A percentile compares a stretch with the other conserved stretches of the same genome.
phyloP scores from a whole-genome alignment of 2,113 vertebrate genomes.

The Melanerpes formicivorus region DNA sequence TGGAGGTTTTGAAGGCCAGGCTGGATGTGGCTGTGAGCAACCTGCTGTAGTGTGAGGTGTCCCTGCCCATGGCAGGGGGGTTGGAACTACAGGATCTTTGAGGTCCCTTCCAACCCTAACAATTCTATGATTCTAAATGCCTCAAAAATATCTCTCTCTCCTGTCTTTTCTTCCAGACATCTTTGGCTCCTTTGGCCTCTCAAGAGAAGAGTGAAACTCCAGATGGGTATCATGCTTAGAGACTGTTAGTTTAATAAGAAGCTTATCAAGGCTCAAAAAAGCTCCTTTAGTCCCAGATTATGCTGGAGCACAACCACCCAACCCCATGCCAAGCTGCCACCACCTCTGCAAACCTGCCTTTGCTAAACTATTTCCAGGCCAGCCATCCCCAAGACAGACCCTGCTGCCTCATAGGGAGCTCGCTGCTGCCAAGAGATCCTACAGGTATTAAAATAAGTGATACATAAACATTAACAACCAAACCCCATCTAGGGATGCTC shows the following conservation, averaged over 20 bases:
- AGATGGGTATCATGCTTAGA: neutral
- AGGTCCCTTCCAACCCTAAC: too few relatives aligned
- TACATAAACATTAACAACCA: neutral
- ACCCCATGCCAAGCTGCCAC: neutral
- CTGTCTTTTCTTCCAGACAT: neutral
- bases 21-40: too few relatives aligned
- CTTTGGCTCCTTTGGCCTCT: neutral
- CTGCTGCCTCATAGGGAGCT: neutral
- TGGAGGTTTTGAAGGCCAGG: too few relatives aligned
- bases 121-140: too few relatives aligned
- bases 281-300: neutral
- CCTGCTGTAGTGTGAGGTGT: too few relatives aligned
- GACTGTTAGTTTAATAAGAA: neutral
- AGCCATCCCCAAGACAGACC: neutral
- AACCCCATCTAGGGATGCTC: conserved; percentile 24
- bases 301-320: neutral
- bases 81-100: too few relatives aligned
- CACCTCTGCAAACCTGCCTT: neutral
- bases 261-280: neutral
- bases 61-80: too few relatives aligned
- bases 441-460: neutral
- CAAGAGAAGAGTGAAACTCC: neutral
- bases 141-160: neutral
- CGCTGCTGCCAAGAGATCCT: neutral
- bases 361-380: neutral